phyloP scores from a whole-genome alignment of 2,888 invertebrate genomes.

The Hydrotaea cyrtoneurina region DNA sequence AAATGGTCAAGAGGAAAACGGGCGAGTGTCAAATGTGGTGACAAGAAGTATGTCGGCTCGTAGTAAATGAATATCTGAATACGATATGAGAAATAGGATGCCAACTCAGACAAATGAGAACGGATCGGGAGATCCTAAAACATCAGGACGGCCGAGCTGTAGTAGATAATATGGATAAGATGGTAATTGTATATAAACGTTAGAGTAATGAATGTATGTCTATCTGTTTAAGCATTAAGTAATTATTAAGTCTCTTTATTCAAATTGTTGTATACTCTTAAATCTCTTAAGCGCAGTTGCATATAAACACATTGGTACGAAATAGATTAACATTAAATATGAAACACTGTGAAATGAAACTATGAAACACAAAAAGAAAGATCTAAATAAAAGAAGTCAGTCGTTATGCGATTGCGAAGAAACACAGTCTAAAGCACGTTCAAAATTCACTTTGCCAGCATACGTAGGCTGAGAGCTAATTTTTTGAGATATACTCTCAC shows the following conservation, averaged over 20 bases:
- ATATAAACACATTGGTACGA: not conserved
- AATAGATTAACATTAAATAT: not conserved
- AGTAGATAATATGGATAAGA: slow-evolving; percentile 7
- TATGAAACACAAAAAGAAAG: not conserved
- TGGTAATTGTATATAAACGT: not conserved
- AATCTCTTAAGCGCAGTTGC: not conserved
- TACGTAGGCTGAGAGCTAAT: too few relatives aligned
- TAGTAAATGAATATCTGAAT: not conserved
- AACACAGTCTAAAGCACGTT: not conserved
- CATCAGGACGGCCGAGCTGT: not conserved
- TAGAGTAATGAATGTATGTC: not conserved
- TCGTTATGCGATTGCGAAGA: not conserved
- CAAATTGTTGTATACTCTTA: not conserved
- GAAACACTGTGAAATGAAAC: not conserved
- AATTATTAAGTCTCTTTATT: not conserved
- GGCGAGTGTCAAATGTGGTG: not conserved
- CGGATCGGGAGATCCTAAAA: not conserved
- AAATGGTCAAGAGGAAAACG: not conserved
- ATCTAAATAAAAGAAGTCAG: not conserved
- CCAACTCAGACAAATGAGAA: not conserved
- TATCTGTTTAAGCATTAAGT: not conserved
- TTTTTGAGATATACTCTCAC: too few relatives aligned
- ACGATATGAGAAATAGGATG: not conserved
- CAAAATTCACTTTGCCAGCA: too few relatives aligned
- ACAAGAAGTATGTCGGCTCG: not conserved